Percentiles rank a stretch among this genome's conserved stretches.
phyloP scores from a whole-genome alignment of 2,888 invertebrate species.

The Nephrotoma guestfalica region DNA sequence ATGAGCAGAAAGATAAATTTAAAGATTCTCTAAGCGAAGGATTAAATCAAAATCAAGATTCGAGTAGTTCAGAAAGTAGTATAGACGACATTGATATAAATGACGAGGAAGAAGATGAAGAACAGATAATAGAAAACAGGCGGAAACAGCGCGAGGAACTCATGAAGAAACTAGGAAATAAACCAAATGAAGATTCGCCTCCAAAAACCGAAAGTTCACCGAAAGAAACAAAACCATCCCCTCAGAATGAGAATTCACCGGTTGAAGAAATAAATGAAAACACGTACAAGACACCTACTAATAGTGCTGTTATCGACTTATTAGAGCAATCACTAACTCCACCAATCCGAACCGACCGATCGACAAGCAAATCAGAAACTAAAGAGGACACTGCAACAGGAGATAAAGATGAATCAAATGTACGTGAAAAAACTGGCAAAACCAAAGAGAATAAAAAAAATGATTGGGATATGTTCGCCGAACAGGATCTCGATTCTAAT shows the following conservation, averaged over 20 bases:
- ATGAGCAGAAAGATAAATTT: conserved; percentile 37
- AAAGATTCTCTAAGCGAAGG: conserved; percentile 68
- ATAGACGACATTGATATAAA: conserved; percentile 55
- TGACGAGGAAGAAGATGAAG: conserved; percentile 83
- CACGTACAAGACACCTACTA: background rate
- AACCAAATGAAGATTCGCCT: background rate
- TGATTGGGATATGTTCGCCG: conserved; percentile 88
- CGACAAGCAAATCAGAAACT: conserved; percentile 7
- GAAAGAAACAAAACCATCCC: background rate
- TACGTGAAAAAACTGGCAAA: conserved; percentile 14
- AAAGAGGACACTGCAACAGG: conserved; percentile 9
- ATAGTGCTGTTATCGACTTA: background rate
- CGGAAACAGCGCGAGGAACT: conserved; percentile 79
- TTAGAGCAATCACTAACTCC: conserved; percentile 29
- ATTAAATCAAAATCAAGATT: conserved; percentile 49
- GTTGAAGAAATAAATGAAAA: background rate
- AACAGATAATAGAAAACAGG: conserved; percentile 78
- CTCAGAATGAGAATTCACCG: background rate
- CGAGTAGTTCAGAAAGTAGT: conserved; percentile 51
- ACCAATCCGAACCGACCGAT: conserved; percentile 21
- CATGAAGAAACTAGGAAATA: conserved; percentile 30
- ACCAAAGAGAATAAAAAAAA: conserved; percentile 36
- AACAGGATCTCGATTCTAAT: conserved; percentile 64
- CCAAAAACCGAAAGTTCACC: background rate
- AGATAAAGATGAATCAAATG: conserved; percentile 13